Evolutionary conservation across 2,888 invertebrate species (phyloP).

Genomic region (Tromatobia lineatoria): DNA sequence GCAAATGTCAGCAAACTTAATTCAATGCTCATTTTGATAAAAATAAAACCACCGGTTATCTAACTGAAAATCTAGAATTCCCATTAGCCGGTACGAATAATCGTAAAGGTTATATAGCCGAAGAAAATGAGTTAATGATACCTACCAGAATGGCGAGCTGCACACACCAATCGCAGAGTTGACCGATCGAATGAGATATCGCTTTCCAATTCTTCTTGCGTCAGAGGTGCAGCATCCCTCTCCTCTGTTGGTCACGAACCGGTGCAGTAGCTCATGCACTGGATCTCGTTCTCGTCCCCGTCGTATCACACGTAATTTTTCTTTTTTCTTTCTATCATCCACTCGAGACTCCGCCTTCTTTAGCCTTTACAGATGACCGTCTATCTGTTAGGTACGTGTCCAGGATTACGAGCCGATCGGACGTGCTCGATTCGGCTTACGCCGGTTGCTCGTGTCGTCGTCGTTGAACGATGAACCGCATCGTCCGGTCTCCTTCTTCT

Average conservation of each 20-base stretch:
- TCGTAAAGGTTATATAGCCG: background rate
- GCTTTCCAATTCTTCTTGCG: slow-evolving; percentile 58
- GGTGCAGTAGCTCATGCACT: slow-evolving; percentile 35
- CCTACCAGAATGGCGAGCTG: background rate
- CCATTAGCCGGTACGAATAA: background rate
- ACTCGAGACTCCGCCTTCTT: slow-evolving; percentile 10
- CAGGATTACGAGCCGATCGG: slow-evolving; percentile 41
- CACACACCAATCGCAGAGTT: background rate
- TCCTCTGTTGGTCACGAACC: slow-evolving; percentile 1
- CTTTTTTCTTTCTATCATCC: slow-evolving; percentile 22
- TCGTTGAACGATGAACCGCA: slow-evolving; percentile 13
- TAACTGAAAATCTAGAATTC: background rate
- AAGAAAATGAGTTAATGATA: slow-evolving; percentile 19
- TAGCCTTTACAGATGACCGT: slow-evolving; percentile 33
- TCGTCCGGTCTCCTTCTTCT: background rate
- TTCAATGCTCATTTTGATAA: background rate
- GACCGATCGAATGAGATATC: slow-evolving; percentile 49
- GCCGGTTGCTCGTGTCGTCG: background rate
- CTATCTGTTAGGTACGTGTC: slow-evolving; percentile 29
- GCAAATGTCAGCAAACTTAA: background rate
- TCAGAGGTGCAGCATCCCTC: slow-evolving; percentile 18
- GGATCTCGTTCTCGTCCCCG: slow-evolving; percentile 41
- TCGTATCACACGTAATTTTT: slow-evolving; percentile 35
- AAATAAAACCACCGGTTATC: background rate
- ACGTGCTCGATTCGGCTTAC: slow-evolving; percentile 30